These are phyloP conservation scores for fruit fly (Drosophila melanogaster) DNA, from an alignment of 1,140 invertebrate genomes.

Conservation along the genomic window DNA sequence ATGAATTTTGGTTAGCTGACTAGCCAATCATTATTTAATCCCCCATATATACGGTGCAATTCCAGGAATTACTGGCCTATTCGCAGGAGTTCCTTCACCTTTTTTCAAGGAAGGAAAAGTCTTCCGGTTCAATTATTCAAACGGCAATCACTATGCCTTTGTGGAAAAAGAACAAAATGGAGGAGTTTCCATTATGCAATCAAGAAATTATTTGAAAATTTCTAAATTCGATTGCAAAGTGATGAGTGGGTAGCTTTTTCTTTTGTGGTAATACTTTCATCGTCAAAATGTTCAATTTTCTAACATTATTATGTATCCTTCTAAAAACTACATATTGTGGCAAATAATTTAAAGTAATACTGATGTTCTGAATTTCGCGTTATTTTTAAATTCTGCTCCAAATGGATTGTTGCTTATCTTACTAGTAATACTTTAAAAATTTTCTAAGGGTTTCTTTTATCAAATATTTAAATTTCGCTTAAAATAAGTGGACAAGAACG, in stretches of 20 bases:
- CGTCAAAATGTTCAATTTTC: background rate
- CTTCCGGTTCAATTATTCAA: slow-evolving; percentile 39
- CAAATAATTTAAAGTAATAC: too few species aligned
- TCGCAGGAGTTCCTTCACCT: slow-evolving; percentile 29
- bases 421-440: background rate
- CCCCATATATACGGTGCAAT: background rate
- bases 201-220: slow-evolving; percentile 3
- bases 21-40: slow-evolving; percentile 8
- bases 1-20: slow-evolving; percentile 1
- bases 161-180: background rate
- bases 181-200: slow-evolving; percentile 11
- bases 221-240: background rate
- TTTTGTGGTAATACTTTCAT: background rate
- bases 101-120: background rate
- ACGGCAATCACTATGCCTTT: slow-evolving; percentile 25
- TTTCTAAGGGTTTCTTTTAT: background rate
- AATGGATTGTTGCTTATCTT: too few species aligned
- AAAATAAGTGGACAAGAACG: background rate
- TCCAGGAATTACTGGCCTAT: slow-evolving; percentile 3
- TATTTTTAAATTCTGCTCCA: too few species aligned
- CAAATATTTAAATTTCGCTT: background rate
- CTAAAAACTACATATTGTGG: too few species aligned
- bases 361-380: too few species aligned
- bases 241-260: background rate
- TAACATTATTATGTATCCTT: too few species aligned